Evolutionary conservation across 1,140 invertebrate species (phyloP).

Genomic region (Lasioglossum baleicum): DNA sequence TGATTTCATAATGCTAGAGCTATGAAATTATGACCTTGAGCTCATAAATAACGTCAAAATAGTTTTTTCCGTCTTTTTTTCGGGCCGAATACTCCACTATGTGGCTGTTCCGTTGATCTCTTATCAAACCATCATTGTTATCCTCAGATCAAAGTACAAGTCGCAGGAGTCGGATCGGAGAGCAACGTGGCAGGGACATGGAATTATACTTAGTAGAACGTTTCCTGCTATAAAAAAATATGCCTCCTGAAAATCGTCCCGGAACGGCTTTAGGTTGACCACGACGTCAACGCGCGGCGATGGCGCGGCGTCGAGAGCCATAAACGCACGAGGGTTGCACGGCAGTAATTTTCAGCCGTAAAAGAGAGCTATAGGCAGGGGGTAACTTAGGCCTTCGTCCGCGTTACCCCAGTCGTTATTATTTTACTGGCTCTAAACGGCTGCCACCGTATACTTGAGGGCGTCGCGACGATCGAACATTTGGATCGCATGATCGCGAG

Average conservation of each 20-base stretch:
- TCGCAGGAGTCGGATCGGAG: slow-evolving; percentile 22
- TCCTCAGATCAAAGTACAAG: neutral
- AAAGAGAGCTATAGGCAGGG: slow-evolving; percentile 58
- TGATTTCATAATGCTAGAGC: too few relatives aligned
- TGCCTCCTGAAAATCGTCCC: neutral
- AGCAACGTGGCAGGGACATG: neutral
- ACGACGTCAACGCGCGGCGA: slow-evolving; percentile 22
- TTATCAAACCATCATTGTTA: too few relatives aligned
- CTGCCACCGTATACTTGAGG: slow-evolving; percentile 55
- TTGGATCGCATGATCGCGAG: neutral
- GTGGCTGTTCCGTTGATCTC: too few relatives aligned
- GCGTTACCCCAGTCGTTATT: slow-evolving; percentile 68
- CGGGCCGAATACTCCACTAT: too few relatives aligned
- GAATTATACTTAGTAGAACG: neutral
- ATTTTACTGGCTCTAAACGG: slow-evolving; percentile 72
- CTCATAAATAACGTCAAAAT: too few relatives aligned
- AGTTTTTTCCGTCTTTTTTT: too few relatives aligned
- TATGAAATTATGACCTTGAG: too few relatives aligned
- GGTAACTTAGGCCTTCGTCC: slow-evolving; percentile 49
- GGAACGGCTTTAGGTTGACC: slow-evolving; percentile 17
- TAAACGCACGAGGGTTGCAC: slow-evolving; percentile 64
- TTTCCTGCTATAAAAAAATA: neutral
- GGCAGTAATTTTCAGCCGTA: slow-evolving; percentile 69
- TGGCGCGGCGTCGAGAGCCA: slow-evolving; percentile 64
- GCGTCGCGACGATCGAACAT: neutral